A percentile compares a stretch with the other conserved stretches of the same genome.
These are phyloP conservation scores for Mythimna lalbum DNA, from an alignment of 2,888 invertebrate genomes.

Conservation along the genomic window DNA sequence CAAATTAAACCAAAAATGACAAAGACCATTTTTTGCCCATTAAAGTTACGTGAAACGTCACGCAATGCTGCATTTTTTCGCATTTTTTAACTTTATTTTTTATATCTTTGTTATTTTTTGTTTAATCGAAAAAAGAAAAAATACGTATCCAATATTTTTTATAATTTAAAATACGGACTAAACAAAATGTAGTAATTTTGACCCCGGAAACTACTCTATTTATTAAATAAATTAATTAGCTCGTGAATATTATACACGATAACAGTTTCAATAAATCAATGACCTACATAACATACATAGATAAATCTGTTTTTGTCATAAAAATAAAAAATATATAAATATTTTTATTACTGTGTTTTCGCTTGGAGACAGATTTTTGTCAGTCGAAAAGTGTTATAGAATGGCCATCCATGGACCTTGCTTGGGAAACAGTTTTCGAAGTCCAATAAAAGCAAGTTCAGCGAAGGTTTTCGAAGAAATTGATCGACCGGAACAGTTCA, in stretches of 20 bases:
- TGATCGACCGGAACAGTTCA: conserved; percentile 72
- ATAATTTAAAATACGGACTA: no score
- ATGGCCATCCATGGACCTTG: background rate
- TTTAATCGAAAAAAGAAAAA: no score
- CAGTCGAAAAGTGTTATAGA: background rate
- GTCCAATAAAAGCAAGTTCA: conserved; percentile 51
- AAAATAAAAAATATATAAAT: background rate
- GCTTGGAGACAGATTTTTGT: background rate
- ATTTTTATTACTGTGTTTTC: background rate
- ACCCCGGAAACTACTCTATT: no score
- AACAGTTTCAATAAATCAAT: background rate
- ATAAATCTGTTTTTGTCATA: background rate
- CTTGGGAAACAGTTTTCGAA: conserved; percentile 34
- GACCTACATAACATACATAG: no score
- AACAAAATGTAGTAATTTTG: no score
- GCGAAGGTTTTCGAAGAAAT: conserved; percentile 70
- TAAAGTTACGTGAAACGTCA: no score
- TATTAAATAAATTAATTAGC: background rate
- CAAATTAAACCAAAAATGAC: no score
- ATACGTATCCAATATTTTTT: no score
- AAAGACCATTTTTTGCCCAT: no score
- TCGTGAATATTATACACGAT: background rate
- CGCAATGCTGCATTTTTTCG: no score
- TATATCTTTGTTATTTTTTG: no score
- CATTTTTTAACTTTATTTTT: no score